Conservation (phyloP, 2,113 vertebrate species). For the Phycodurus eques region DNA sequence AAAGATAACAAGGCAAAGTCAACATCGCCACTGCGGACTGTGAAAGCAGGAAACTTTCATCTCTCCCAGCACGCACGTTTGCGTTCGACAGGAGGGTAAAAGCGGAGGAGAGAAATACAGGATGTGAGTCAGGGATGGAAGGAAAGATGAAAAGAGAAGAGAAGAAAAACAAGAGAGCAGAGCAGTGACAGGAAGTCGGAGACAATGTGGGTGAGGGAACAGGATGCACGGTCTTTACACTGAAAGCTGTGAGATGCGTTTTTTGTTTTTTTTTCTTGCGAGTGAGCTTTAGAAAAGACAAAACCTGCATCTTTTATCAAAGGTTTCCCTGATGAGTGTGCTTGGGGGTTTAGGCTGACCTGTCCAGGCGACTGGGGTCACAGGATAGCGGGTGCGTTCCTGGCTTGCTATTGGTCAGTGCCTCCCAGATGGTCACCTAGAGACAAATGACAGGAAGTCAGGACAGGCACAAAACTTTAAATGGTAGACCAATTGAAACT, state of each 20-base stretch:
- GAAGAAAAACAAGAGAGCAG: conserved; percentile 24
- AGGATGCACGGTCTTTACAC: conserved; percentile 9
- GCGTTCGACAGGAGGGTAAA: conserved; percentile 14
- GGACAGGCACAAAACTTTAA: conserved; percentile 1
- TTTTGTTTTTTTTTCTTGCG: not conserved
- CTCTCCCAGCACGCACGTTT: not conserved
- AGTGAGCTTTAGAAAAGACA: conserved; percentile 11
- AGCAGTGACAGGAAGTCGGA: conserved; percentile 33
- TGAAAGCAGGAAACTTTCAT: conserved; percentile 42
- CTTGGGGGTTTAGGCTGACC: conserved; percentile 64
- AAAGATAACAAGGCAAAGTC: conserved; percentile 39
- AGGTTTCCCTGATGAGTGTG: not conserved
- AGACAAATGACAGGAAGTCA: conserved; percentile 32
- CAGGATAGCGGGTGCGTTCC: conserved; percentile 83
- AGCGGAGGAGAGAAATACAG: conserved; percentile 34
- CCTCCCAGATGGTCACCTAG: conserved; percentile 99
- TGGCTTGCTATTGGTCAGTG: conserved; percentile 95
- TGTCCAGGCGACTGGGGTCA: conserved; percentile 83
- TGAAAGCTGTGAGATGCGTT: conserved; percentile 16
- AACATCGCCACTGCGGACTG: conserved; percentile 31
- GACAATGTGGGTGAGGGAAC: conserved; percentile 17
- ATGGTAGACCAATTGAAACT: not conserved
- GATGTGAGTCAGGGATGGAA: conserved; percentile 47
- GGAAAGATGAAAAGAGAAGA: conserved; percentile 28
- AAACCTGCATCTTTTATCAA: not conserved